A percentile compares a stretch with the other conserved stretches of the same genome.
phyloP scores from a whole-genome alignment of 2,797 vertebrate species.

The Sebastes hubbsi region DNA sequence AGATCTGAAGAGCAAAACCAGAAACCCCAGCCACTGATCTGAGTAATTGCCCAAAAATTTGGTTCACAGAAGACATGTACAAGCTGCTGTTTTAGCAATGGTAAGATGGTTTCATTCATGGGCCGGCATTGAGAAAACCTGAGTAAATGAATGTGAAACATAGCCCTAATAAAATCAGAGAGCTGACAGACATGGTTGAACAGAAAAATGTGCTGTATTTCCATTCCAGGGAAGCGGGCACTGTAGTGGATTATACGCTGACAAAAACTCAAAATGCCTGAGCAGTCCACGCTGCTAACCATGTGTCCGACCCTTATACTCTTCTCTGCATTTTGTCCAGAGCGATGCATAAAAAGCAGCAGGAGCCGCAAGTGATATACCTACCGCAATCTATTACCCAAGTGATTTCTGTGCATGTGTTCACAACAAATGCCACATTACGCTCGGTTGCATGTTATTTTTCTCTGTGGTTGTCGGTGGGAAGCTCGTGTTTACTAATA shows the following conservation, averaged over 20 bases:
- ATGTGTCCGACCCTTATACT: conserved; percentile 60
- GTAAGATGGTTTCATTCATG: conserved; percentile 77
- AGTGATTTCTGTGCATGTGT: conserved; percentile 27
- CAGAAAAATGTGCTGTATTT: conserved; percentile 73
- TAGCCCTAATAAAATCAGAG: conserved; percentile 79
- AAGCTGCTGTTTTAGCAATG: conserved; percentile 79
- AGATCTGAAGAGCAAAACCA: conserved; percentile 63
- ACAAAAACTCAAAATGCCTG: conserved; percentile 78
- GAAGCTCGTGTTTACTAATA: conserved; percentile 68
- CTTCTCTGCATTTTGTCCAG: conserved; percentile 40
- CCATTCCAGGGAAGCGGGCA: conserved; percentile 57
- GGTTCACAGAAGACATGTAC: conserved; percentile 78
- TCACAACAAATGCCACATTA: conserved; percentile 50
- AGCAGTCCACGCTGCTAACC: conserved; percentile 58
- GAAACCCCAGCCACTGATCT: conserved; percentile 75
- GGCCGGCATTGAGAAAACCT: conserved; percentile 62
- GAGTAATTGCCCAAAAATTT: conserved; percentile 82
- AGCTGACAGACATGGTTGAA: conserved; percentile 82
- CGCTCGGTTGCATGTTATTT: conserved; percentile 48
- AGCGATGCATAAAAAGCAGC: conserved; percentile 39
- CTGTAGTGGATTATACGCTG: conserved; percentile 76
- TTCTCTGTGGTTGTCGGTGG: conserved; percentile 49
- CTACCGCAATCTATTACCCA: conserved; percentile 34
- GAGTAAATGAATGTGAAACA: conserved; percentile 82
- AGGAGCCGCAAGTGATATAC: conserved; percentile 23